These are phyloP conservation scores for Diplolepis rosae DNA, from an alignment of 2,888 invertebrate genomes.

Conservation along the genomic window DNA sequence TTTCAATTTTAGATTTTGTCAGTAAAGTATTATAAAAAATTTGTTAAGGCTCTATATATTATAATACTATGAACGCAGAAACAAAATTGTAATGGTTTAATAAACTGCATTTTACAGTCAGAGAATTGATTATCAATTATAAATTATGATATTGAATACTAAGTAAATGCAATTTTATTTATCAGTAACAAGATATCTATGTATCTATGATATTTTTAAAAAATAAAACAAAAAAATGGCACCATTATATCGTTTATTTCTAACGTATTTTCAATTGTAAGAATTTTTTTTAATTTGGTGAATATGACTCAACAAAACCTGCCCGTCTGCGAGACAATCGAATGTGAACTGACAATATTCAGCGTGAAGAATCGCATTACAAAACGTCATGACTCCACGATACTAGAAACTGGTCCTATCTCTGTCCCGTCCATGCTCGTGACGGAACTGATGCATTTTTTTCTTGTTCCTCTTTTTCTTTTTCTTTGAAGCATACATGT, in stretches of 20 bases:
- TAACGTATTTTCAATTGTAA: neutral
- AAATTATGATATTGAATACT: no score
- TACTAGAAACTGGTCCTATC: slow-evolving; percentile 45
- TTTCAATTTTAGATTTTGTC: neutral
- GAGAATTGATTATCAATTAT: no score
- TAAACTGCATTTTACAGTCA: no score
- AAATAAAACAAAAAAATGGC: no score
- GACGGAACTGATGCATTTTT: slow-evolving; percentile 39
- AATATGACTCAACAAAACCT: neutral
- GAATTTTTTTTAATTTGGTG: neutral
- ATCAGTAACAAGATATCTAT: no score
- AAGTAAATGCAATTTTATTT: no score
- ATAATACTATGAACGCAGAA: no score
- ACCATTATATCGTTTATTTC: no score
- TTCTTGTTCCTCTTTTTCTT: slow-evolving; percentile 6
- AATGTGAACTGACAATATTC: slow-evolving; percentile 21
- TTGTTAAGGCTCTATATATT: no score
- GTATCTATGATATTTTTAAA: neutral
- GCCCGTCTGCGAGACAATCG: slow-evolving; percentile 3
- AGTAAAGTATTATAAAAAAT: no score
- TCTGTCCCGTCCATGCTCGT: slow-evolving; percentile 31
- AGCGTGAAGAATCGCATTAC: slow-evolving; percentile 29
- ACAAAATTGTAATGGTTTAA: no score
- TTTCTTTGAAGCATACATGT: neutral
- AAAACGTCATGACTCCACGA: slow-evolving; percentile 36